These are phyloP conservation scores for Parauchenoglanis ngamensis DNA, from an alignment of 2,797 vertebrate genomes.

Conservation along the genomic window DNA sequence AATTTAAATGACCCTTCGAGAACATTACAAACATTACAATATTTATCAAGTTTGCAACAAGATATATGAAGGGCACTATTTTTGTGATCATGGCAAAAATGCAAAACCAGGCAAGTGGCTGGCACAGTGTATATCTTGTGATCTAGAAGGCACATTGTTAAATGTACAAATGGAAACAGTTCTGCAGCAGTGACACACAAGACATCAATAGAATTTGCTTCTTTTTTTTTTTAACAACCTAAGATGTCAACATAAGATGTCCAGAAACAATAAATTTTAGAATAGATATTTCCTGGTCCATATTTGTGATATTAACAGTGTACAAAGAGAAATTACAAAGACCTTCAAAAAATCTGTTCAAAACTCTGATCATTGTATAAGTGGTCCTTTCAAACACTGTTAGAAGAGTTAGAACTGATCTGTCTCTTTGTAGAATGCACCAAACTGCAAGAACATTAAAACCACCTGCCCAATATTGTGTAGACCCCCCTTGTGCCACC, in stretches of 20 bases:
- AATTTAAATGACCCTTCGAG: not conserved
- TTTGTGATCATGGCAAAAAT: not conserved
- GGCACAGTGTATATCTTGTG: not conserved
- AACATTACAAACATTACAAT: too few relatives aligned
- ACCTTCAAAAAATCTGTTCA: not conserved
- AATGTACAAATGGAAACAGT: not conserved
- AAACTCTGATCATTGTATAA: not conserved
- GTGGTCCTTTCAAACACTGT: not conserved
- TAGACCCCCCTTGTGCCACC: too few relatives aligned
- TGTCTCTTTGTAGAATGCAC: not conserved
- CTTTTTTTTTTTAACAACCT: not conserved
- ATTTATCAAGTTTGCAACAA: not conserved
- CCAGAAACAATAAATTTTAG: not conserved
- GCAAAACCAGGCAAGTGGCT: not conserved
- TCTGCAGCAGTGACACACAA: not conserved
- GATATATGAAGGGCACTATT: not conserved
- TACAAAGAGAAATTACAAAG: not conserved
- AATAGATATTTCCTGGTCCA: not conserved
- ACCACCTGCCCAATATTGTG: too few relatives aligned
- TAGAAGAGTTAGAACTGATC: not conserved
- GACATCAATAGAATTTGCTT: not conserved
- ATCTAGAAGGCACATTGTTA: not conserved
- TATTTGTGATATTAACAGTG: not conserved
- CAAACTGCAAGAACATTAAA: too few relatives aligned
- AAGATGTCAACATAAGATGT: not conserved